Conservation (phyloP, 2,888 invertebrate genomes). For the Drosophila koepferae region DNA sequence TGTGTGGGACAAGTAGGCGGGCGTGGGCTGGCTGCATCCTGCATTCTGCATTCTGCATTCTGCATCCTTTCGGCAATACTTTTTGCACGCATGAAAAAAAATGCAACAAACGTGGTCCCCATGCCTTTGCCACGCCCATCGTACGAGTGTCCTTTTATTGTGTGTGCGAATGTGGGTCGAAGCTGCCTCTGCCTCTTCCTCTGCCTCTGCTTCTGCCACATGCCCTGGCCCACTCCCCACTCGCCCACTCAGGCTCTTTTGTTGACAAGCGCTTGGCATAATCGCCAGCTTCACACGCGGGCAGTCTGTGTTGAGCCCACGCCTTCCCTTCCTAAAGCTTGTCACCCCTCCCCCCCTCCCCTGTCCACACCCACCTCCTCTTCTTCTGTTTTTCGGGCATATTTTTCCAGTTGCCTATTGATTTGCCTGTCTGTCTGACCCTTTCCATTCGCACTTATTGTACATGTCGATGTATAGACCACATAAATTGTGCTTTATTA, state of each 20-base stretch:
- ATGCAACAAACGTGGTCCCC: constrained; percentile 41
- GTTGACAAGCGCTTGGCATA: constrained; percentile 42
- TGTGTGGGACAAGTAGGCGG: not conserved
- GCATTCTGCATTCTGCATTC: constrained; percentile 20
- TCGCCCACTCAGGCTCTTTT: constrained; percentile 25
- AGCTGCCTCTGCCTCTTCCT: constrained; percentile 15
- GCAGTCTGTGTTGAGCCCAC: not conserved
- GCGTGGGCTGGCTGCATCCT: not conserved
- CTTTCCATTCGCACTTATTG: constrained; percentile 46
- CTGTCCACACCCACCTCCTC: not conserved
- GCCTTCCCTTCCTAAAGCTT: not conserved
- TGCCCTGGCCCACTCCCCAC: no score
- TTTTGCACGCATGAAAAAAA: constrained; percentile 60
- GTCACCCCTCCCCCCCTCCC: not conserved
- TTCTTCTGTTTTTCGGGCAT: constrained; percentile 5
- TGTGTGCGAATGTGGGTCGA: constrained; percentile 82
- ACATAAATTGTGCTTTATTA: constrained; percentile 74
- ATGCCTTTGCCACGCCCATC: constrained; percentile 44
- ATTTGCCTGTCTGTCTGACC: constrained; percentile 71
- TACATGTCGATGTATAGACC: constrained; percentile 26
- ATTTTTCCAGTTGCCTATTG: constrained; percentile 32
- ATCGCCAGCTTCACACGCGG: constrained; percentile 71
- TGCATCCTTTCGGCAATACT: constrained; percentile 49
- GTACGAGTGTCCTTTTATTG: constrained; percentile 58
- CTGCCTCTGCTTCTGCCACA: not conserved